A percentile compares a stretch with the other conserved stretches of the same genome.
phyloP scores from a whole-genome alignment of 2,113 vertebrate genomes.

The Sebastes fasciatus region DNA sequence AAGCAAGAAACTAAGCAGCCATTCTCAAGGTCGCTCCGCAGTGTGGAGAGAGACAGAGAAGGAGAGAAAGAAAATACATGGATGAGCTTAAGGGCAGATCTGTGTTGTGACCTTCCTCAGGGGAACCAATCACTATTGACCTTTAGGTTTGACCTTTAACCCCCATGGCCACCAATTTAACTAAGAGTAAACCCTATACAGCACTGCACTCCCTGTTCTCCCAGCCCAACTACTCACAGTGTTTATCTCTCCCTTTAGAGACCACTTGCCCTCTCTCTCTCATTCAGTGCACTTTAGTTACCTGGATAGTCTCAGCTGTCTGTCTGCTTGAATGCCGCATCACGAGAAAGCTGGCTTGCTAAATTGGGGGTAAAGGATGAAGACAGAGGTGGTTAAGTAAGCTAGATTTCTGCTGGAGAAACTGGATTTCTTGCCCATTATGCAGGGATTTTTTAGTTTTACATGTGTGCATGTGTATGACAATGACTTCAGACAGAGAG shows the following conservation, averaged over 20 bases:
- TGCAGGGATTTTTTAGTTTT: not conserved
- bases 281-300: slow-evolving; percentile 37
- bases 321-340: slow-evolving; percentile 32
- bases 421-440: not conserved
- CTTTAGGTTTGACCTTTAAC: slow-evolving; percentile 76
- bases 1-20: slow-evolving; percentile 52
- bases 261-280: slow-evolving; percentile 51
- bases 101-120: slow-evolving; percentile 67
- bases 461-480: not conserved
- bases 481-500: slow-evolving; percentile 2
- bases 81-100: slow-evolving; percentile 65
- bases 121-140: slow-evolving; percentile 75
- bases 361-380: slow-evolving; percentile 15
- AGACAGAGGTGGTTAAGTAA: slow-evolving; percentile 1
- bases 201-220: slow-evolving; percentile 25
- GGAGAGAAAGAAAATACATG: slow-evolving; percentile 46
- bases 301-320: slow-evolving; percentile 45
- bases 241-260: slow-evolving; percentile 57
- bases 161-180: slow-evolving; percentile 55
- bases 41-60: slow-evolving; percentile 32
- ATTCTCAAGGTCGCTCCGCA: slow-evolving; percentile 69
- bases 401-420: not conserved
- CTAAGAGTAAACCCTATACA: slow-evolving; percentile 50
- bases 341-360: slow-evolving; percentile 32
- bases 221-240: slow-evolving; percentile 17